These are phyloP conservation scores for Molanna angustata DNA, from an alignment of 2,888 invertebrate genomes.

Conservation along the genomic window DNA sequence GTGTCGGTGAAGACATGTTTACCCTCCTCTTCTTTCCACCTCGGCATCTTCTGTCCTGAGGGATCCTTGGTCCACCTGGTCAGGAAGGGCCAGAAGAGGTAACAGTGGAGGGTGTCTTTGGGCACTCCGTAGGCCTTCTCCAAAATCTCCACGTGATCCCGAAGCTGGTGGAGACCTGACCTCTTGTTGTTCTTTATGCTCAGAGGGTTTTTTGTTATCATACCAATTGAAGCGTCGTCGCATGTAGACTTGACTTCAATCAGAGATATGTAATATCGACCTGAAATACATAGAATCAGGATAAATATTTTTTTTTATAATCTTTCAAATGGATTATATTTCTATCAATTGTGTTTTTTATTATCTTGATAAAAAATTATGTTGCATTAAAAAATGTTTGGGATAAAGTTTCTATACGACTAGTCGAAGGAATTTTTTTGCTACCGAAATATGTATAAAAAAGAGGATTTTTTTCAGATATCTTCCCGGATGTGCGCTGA, in stretches of 20 bases:
- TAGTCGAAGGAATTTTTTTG: too few relatives aligned
- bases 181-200: conserved; percentile 42
- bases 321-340: too few relatives aligned
- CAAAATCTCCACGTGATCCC: conserved; percentile 41
- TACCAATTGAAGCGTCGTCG: conserved; percentile 35
- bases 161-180: conserved; percentile 41
- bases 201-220: conserved; percentile 39
- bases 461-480: too few relatives aligned
- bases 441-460: too few relatives aligned
- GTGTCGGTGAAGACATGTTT: conserved; percentile 40
- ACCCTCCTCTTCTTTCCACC: conserved; percentile 41
- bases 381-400: too few relatives aligned
- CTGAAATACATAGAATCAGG: conserved; percentile 35
- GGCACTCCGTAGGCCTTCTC: conserved; percentile 26
- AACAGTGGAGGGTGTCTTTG: conserved; percentile 35
- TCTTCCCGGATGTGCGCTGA: too few relatives aligned
- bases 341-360: too few relatives aligned
- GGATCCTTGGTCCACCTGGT: conserved; percentile 38
- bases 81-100: conserved; percentile 43
- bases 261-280: conserved; percentile 35
- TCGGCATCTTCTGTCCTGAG: conserved; percentile 36
- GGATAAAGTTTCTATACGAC: too few relatives aligned
- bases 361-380: too few relatives aligned
- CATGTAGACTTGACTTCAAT: conserved; percentile 42
- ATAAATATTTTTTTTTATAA: neutral